phyloP scores from a whole-genome alignment of 2,113 vertebrate species.

The Colaptes auratus region DNA sequence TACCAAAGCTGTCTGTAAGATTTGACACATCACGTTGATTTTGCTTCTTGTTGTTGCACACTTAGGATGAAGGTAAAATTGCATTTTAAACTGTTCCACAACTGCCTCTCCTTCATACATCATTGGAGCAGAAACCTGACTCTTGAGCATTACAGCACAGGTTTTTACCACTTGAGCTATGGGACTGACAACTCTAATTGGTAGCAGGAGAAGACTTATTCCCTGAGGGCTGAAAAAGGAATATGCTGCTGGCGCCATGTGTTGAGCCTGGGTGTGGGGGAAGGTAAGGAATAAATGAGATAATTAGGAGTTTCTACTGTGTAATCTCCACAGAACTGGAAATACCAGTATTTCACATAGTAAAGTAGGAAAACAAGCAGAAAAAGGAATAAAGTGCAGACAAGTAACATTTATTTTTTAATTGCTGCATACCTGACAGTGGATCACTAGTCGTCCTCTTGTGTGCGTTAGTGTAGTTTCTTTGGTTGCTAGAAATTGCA shows the following conservation, averaged over 20 bases:
- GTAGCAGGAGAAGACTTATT: constrained; percentile 66
- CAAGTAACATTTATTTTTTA: not conserved
- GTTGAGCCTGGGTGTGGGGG: constrained; percentile 59
- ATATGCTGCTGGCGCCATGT: constrained; percentile 65
- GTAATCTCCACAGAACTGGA: constrained; percentile 15
- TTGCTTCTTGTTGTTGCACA: constrained; percentile 17
- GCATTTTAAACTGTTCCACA: constrained; percentile 61
- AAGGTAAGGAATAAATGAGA: constrained; percentile 57
- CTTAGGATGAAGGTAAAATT: constrained; percentile 50
- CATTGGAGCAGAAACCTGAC: constrained; percentile 60
- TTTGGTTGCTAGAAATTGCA: not conserved
- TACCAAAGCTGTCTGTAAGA: not conserved
- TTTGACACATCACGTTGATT: constrained; percentile 41
- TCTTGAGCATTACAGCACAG: constrained; percentile 56
- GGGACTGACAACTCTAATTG: constrained; percentile 66
- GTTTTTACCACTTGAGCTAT: constrained; percentile 64
- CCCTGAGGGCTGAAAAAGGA: constrained; percentile 51
- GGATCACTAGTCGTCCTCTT: not conserved
- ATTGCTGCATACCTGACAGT: not conserved
- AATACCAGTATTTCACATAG: not conserved
- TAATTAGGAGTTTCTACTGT: constrained; percentile 55
- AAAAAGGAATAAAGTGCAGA: not conserved
- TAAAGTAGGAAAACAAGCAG: not conserved
- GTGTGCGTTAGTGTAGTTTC: not conserved
- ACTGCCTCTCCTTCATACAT: constrained; percentile 63